Conservation (phyloP, 2,113 vertebrate species). For the Pteronura brasiliensis region DNA sequence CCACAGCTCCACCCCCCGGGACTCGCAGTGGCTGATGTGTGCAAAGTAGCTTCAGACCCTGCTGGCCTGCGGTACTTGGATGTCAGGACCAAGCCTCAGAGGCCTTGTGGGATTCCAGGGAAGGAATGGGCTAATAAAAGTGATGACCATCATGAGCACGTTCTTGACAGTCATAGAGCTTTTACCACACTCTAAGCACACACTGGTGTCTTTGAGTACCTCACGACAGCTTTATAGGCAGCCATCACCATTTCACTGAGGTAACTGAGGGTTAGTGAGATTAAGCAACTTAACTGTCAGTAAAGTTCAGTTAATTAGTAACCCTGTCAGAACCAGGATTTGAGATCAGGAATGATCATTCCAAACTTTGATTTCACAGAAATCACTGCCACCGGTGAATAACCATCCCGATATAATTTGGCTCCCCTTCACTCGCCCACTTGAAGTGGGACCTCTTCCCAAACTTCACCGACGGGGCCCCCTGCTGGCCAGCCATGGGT, state of each 20-base stretch:
- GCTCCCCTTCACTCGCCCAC: not conserved
- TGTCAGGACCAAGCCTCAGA: not conserved
- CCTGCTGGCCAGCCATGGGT: not conserved
- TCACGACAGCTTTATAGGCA: not conserved
- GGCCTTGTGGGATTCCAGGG: not conserved
- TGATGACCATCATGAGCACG: fast-evolving
- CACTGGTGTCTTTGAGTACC: too few species aligned
- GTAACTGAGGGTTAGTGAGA: not conserved
- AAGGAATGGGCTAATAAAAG: not conserved
- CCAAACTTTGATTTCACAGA: not conserved
- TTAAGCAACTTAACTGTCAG: not conserved
- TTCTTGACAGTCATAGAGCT: not conserved
- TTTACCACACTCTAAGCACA: not conserved
- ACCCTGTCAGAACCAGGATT: not conserved
- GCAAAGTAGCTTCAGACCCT: not conserved
- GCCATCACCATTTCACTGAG: not conserved
- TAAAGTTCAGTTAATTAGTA: not conserved
- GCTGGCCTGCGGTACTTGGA: not conserved
- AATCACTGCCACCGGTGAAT: not conserved
- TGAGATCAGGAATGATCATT: not conserved
- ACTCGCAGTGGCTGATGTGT: fast-evolving
- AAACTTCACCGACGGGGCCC: not conserved
- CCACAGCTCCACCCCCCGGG: too few species aligned
- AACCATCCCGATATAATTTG: not conserved
- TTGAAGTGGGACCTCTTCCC: not conserved